Base-by-base conservation (phyloP, 2,888 invertebrate genomes). In the Leptinotarsa juncta region DNA sequence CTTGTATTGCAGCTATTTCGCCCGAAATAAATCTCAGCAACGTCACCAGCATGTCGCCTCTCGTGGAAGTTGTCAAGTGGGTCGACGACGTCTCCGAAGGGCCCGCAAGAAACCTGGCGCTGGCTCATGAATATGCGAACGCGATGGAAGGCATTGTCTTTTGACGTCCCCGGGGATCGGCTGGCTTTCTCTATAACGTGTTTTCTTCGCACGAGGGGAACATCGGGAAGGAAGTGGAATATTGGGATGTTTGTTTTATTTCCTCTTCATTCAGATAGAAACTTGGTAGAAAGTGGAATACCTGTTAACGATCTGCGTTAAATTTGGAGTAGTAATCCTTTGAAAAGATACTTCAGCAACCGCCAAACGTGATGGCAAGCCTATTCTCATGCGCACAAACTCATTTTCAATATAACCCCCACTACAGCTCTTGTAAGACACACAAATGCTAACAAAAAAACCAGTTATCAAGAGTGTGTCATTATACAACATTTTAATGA, bases 51-150 rank as follows among this genome's bases (percentile, higher is more conserved):
- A 49, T 67, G 67, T 70, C 60, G 70, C 50, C 60, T 65, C 67
- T 60, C 70, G 65, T 57, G 65, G 73, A 73, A 73, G 75, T 74
- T 74, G 72, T 76, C 77, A 76, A 77, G 75, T 73, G 70, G 71
- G 67, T 73, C 74, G 70, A 65, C 57, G 57, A 65, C 67, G 74
- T 76, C 73, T 74, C 72, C 69, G 67, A 74, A 73, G 75, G 74
- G 74, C 76, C 72, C 73, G 57, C 75, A 75, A 79, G 76, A 77
- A 75, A 65, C 76, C 48, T 72, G 68, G 74, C 75, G 76, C 73
- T 74, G 71, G 55, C 74, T 80, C 78, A 80, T 80, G 79, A 80
- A 80, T 80, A 80, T 80, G 77, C 79, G 78, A 74, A 67, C 72
- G 71, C 18, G 32, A 48, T 23, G 42, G 71, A 66, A 32, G 70